Evolutionary conservation across 2,797 vertebrate species (phyloP), one percentile per base, ranked within the genome.

Genomic region (Peromyscus eremicus): DNA sequence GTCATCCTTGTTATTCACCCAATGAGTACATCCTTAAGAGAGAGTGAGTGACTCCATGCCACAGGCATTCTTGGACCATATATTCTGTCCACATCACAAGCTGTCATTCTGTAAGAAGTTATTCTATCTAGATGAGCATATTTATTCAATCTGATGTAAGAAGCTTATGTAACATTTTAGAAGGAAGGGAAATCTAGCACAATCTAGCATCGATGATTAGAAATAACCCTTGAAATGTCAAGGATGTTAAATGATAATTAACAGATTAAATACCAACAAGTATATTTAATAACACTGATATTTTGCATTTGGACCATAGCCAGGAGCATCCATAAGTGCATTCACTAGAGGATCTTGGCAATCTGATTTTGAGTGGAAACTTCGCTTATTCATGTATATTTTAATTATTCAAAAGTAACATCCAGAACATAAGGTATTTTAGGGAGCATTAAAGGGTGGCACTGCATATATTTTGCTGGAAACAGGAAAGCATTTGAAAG

Each of bases 221-320:
- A 92, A 94, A 96, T 88, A 95, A 94, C 85, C 92, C 81, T 83
- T 92, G 60, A 96, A 98, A 98, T 98, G 91, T 97, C 97, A 97
- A 97, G 95, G 62, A 91, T 62, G 88, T 96, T 95, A 95, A 94
- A 93, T 46, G 82, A 83, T 96, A 94, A 97, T 97, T 97, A 93
- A 79, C 43, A 91, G 73, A 95, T 96, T 93, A 97, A 97, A 97
- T 95, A 73, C 84, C 94, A 97, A 91, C 40, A 90, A 94, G 60
- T 96, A 93, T 16, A 80, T 92, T 91, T 97, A 97, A 97, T 91
- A 97, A 89, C 46, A 40, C 66, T 94, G 91, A 70, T 96, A 96
- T 92, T 97, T 97, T 91, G 25, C 43, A 91, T 89, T 93, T 96
- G 93, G 88, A 91, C 57, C 68, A 83, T 19, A 92, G 77, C 77